Evolutionary conservation across 2,888 invertebrate genomes (phyloP), one percentile per base, ranked within the genome.

Genomic region (Craniophora ligustri): DNA sequence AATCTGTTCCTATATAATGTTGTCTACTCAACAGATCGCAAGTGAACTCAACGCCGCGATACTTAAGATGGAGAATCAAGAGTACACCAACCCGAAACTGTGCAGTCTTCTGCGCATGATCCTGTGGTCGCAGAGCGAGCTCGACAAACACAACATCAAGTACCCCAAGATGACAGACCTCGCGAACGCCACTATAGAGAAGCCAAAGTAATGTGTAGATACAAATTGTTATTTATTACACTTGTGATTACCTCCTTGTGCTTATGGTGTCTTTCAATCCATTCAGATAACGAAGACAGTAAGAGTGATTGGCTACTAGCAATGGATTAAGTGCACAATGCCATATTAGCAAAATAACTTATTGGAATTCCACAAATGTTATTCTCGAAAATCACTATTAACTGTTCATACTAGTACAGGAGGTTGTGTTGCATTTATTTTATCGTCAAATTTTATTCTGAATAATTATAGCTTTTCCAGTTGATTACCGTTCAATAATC

Each of bases 31-130:
- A 32, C 82, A 97, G 97, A 97, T 99, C 81, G 99, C 99, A 15
- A 98, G 98, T 92, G 99, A 99, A 93, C 94, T 99, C 13, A 99
- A 99, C 90, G 98, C 99, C 40, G 99, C 99, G n/a, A 98, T 99
- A 75, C 92, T 99, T 47, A 97, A 98, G 85, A 97, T 97, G 93
- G 98, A 99, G 85, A 97, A 98, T 79, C 96, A 97, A 83, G 98
- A 98, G 82, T 96, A 97, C 40, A 98, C 98, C 1, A 97, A 97
- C 54, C 98, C 99, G 2, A 97, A 98, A 85, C 94, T 99, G 51
- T 98, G 98, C 81, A 98, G 97, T 78, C 94, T 99, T 11, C 93
- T 99, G 8, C 98, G 98, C 86, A 95, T 99, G 88, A 97, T 99
- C 73, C 93, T 99, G 36, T 99, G 99, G 99, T 97, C 98, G 0